Base-by-base conservation (phyloP, 2,888 invertebrate genomes). In the Eurytoma adleriae region DNA sequence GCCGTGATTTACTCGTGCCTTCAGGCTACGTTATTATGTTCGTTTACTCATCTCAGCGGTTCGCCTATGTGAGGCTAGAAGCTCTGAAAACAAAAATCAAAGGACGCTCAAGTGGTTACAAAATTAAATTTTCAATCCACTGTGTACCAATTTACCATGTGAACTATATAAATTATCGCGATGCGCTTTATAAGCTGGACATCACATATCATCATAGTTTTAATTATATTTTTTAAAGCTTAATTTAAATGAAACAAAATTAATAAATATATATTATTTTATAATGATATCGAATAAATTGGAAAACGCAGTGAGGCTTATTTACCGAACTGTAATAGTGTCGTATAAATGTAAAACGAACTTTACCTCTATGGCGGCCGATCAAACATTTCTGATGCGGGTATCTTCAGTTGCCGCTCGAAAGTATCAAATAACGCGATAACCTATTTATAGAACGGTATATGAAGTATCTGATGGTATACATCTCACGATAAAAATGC, bases 1-100 rank as follows among this genome's bases (percentile, higher is more conserved):
- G 40, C 30, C 18, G 30, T 62, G 24, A 64, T 64, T 77, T 56
- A 64, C 56, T 62, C 48, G 27, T 64, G 40, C 40, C 40, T 40
- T 10, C 40, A 40, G 56, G 68, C 70, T 24, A 70, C 30, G 56
- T 69, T 69, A 18, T 14, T 20, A 10, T 48, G 7, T 56, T 12
- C 48, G 18, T 70, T 70, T 70, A 70, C 70, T 77, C 64, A 62
- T 64, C 56, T 64, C 64, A 18, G n/a, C 70, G 52, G 48, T 24
- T 64, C 64, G 62, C 24, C 62, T 40, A 18, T 57, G 69, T 69
- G 54, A 40, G 24, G 69, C 54, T 40, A n/a, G 30, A 24, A 56
- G n/a, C 56, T 62, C 18, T 77, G 30, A 61, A 48, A 69, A 68
- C 61, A 69, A 54, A 52, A 50, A 61, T 54, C 20, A 24, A 67